A percentile compares a stretch with the other conserved stretches of the same genome.
Evolutionary conservation across 1,140 invertebrate species (phyloP).

Genomic region (Campoletis sonorensis): DNA sequence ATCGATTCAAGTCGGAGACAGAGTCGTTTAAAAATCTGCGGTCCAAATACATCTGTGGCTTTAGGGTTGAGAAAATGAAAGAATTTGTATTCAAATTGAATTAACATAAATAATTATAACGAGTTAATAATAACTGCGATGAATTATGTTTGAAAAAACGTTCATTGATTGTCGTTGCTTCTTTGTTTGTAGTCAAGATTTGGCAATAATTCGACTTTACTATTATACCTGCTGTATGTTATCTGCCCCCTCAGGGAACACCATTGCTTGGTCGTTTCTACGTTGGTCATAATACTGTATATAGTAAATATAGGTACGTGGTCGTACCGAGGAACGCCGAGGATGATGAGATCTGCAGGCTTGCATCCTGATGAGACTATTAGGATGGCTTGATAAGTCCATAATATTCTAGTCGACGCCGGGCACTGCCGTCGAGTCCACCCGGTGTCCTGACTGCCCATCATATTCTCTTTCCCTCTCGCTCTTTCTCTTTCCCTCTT

Average conservation of each 20-base stretch:
- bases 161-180: background rate
- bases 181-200: constrained; percentile 44
- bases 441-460: constrained; percentile 62
- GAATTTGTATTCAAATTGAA: too few relatives aligned
- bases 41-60: too few relatives aligned
- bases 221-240: constrained; percentile 66
- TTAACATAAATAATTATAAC: background rate
- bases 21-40: too few relatives aligned
- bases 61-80: too few relatives aligned
- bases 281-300: constrained; percentile 52
- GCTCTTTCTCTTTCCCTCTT: constrained; percentile 43
- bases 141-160: background rate
- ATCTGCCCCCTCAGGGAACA: constrained; percentile 64
- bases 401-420: constrained; percentile 72
- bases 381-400: constrained; percentile 75
- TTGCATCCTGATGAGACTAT: constrained; percentile 76
- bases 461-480: constrained; percentile 50
- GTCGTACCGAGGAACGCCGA: constrained; percentile 60
- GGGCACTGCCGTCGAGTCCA: constrained; percentile 64
- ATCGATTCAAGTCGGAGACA: too few relatives aligned
- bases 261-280: constrained; percentile 65
- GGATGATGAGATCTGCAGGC: constrained; percentile 74
- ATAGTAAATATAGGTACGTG: constrained; percentile 45
- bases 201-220: constrained; percentile 63
- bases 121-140: background rate